A percentile compares a stretch with the other conserved stretches of the same genome.
phyloP scores from a whole-genome alignment of 2,888 invertebrate genomes.

The Blera fallax region DNA sequence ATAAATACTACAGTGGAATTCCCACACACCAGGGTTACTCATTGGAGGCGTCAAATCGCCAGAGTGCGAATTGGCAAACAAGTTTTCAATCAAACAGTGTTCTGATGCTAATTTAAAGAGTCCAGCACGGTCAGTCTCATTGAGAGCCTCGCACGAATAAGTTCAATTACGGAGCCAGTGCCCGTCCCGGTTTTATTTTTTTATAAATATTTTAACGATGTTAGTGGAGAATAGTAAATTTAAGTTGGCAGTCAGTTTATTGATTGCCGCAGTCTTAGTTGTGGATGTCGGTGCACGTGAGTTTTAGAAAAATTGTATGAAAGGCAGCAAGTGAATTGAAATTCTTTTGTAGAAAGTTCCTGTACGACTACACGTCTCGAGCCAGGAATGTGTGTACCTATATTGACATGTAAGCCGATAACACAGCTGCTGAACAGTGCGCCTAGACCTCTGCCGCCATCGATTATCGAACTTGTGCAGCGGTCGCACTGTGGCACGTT shows the following conservation, averaged over 20 bases:
- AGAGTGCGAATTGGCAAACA: not conserved
- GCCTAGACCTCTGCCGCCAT: constrained; percentile 34
- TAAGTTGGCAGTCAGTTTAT: not conserved
- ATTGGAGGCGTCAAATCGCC: not conserved
- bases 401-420: constrained; percentile 46
- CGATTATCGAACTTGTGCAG: constrained; percentile 21
- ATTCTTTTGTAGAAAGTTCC: constrained; percentile 17
- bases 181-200: not conserved
- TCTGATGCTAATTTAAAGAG: not conserved
- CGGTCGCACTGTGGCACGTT: constrained; percentile 45
- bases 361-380: constrained; percentile 41
- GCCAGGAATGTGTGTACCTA: constrained; percentile 55
- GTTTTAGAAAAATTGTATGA: not conserved
- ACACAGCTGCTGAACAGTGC: constrained; percentile 23
- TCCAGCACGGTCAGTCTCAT: constrained; percentile 1
- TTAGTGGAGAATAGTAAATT: not conserved
- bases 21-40: not conserved
- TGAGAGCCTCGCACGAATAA: not conserved
- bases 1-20: not conserved
- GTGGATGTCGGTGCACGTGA: not conserved
- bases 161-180: not conserved
- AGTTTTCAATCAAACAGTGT: not conserved
- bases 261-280: not conserved
- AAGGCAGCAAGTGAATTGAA: not conserved
- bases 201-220: not conserved